Evolutionary conservation across 2,113 vertebrate species (phyloP), one percentile per base, ranked within the genome.

Genomic region (Platysternon megacephalum): DNA sequence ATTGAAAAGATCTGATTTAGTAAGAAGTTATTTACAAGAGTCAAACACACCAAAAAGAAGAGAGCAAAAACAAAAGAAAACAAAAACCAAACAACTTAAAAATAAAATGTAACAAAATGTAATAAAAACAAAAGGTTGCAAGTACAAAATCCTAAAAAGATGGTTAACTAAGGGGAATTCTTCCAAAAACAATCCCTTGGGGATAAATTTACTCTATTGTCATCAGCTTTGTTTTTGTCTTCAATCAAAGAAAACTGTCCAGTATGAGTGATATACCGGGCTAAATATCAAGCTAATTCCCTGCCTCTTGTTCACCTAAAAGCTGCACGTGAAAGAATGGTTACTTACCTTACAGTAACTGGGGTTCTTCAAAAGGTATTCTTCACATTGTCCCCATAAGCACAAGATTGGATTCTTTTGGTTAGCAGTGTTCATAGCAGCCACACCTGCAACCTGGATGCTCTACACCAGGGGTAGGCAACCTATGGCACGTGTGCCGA

Each of bases 401-500:
- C n/a, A 35, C 24, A 11, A 72, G 35, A 39, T 39, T 39, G n/a
- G 35, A 35, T 72, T 39, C 56, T 58, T 58, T 58, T 58, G 56
- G 26, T 29, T 13, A 58, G 56, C 56, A 58, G 56, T 29, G 28
- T 58, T 58, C 55, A 56, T 6, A 29, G 56, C 11, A 9, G 35
- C 16, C 68, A 6, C 5, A 0, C 0, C 0, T 79, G 24, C 24
- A 8, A n/a, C 53, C 55, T 76, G 80, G 21, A 0, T 1, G 42
- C 74, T 14, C 53, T 85, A 13, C 79, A 94, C 56, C n/a, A n/a
- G n/a, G n/a, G n/a, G n/a, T n/a, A n/a, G n/a, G n/a, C n/a, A n/a
- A n/a, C n/a, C n/a, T n/a, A n/a, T n/a, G n/a, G n/a, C n/a, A n/a
- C n/a, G n/a, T n/a, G n/a, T n/a, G n/a, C n/a, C n/a, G n/a, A n/a